Evolutionary conservation across 2,888 invertebrate species (phyloP), one percentile per base, ranked within the genome.

Genomic region (Achlya flavicornis): DNA sequence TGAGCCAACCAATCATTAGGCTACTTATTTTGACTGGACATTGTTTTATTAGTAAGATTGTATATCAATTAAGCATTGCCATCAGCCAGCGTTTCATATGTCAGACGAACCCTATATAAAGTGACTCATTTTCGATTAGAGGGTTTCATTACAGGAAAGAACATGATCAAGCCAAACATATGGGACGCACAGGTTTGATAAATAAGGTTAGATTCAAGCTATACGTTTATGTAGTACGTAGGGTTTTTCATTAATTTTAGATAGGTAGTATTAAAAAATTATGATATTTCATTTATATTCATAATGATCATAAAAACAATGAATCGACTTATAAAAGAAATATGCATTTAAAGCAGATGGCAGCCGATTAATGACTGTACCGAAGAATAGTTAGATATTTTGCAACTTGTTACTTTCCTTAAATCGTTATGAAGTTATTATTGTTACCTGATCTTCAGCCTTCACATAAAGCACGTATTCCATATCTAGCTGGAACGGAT

Each of bases 381-480:
- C 26, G 26, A 26, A 26, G 2, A 26, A 1, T 1, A 26, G 26
- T 26, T 26, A 26, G 26, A 2, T 26, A 26, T 26, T 26, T 26
- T 26, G 26, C 26, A 26, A 26, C 26, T 26, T 26, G 26, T 26
- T 26, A 26, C 26, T 26, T 26, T 26, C 1, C 26, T 26, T 26
- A 26, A 26, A 26, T 26, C 26, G 1, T 26, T 26, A 26, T 26
- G 1, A 26, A 26, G 26, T 26, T 26, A 26, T n/a, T 53, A 53
- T 53, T 33, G 71, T 84, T 74, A 94, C 94, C 92, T 97, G 98
- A 94, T 98, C 98, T 91, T 98, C 98, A 1, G 98, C 99, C 89
- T 98, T 98, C 64, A 99, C 98, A 84, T 98, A 98, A 68, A 99
- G 94, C 63, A 98, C 98, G 89, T 98, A 99, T 87, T 99, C 98